Evolutionary conservation across 2,888 invertebrate genomes (phyloP), one percentile per base, ranked within the genome.

Genomic region (Pediacus dermestoides): DNA sequence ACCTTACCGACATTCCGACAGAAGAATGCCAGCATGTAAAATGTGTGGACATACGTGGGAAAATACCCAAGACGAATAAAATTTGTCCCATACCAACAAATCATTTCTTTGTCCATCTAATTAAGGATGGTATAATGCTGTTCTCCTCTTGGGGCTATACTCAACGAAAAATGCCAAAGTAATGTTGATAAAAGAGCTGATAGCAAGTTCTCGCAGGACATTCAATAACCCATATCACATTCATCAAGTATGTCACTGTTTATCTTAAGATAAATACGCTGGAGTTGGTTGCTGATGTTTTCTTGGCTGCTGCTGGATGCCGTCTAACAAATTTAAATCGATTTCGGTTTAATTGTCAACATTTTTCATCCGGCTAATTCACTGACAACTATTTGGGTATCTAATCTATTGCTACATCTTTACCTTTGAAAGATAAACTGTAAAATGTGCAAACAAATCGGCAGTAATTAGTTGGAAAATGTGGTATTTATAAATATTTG

Each of bases 21-120:
- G 34, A 57, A 49, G 60, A 60, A 62, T 61, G 56, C 55, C 56
- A 58, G 55, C 58, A 52, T 57, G 57, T 59, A 53, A 60, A 58
- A 57, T 58, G 53, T 59, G 58, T 57, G 53, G 58, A 58, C 58
- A 54, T 57, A 53, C 59, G 61, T 61, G 61, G 60, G 61, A 63
- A 63, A 61, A 57, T 53, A 52, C 42, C 49, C 53, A 48, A 47
- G 48, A 48, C 52, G 55, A 53, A 58, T 54, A 47, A 55, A 57
- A 54, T 52, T 50, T 46, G 52, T 47, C 43, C 23, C 46, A 45
- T 49, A 48, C 46, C 40, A 41, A 52, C 52, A 50, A 55, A 58
- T 58, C 55, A 55, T 54, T 51, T 52, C 54, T 52, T 57, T 46
- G 55, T 57, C 48, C 21, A 26, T 36, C 44, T 44, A 47, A 47